phyloP scores from a whole-genome alignment of 2,797 vertebrate species.

The Chromis chromis region DNA sequence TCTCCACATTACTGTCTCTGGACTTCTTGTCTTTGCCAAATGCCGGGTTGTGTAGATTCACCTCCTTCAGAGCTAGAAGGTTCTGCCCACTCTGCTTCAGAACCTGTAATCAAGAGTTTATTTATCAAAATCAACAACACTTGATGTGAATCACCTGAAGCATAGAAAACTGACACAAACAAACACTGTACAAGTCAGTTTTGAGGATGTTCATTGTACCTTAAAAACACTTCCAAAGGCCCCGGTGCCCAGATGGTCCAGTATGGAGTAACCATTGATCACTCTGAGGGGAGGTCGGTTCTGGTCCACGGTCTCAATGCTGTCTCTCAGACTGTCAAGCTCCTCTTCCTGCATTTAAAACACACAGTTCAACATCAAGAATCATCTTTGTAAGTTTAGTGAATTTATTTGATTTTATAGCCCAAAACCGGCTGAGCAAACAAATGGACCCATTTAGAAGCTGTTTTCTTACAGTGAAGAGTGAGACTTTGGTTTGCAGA shows the following conservation, averaged over 20 bases:
- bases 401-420: constrained; percentile 9
- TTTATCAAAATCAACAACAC: not conserved
- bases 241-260: constrained; percentile 92
- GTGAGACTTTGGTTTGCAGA: constrained; percentile 87
- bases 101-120: constrained; percentile 77
- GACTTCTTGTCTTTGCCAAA: constrained; percentile 94
- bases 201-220: constrained; percentile 70
- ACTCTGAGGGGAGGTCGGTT: constrained; percentile 88
- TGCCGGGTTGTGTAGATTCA: constrained; percentile 90
- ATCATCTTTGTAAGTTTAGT: not conserved
- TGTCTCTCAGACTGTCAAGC: constrained; percentile 86
- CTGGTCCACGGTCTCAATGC: constrained; percentile 89
- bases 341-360: constrained; percentile 84
- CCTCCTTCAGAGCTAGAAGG: constrained; percentile 92
- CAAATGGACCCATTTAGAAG: constrained; percentile 8
- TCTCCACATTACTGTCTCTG: constrained; percentile 90
- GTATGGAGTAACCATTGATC: constrained; percentile 88
- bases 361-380: constrained; percentile 18
- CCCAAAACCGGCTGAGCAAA: constrained; percentile 20
- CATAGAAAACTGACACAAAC: not conserved
- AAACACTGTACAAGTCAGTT: not conserved
- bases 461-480: constrained; percentile 83
- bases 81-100: constrained; percentile 90
- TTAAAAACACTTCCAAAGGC: constrained; percentile 94
- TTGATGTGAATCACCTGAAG: not conserved